phyloP scores from a whole-genome alignment of 2,113 vertebrate species.

The Ranitomeya imitator region DNA sequence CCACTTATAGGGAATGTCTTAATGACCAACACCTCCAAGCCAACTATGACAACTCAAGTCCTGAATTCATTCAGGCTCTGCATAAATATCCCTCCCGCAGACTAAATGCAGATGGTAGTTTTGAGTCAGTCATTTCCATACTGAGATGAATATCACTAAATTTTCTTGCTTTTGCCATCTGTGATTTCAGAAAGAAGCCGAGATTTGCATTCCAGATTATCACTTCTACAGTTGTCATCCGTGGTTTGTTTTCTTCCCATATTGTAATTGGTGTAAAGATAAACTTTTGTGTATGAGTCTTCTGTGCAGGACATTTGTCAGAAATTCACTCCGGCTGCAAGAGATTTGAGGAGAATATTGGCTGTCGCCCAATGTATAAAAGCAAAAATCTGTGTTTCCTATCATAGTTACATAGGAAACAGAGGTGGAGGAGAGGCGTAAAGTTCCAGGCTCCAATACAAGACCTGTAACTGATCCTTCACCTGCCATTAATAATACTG shows the following conservation, averaged over 20 bases:
- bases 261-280: slow-evolving; percentile 17
- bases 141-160: slow-evolving; percentile 37
- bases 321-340: neutral
- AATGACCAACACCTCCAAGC: neutral
- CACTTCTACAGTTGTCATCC: neutral
- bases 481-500: neutral
- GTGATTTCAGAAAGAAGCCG: slow-evolving; percentile 37
- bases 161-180: slow-evolving; percentile 35
- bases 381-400: neutral
- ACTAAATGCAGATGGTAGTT: slow-evolving; percentile 40
- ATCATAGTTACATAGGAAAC: neutral
- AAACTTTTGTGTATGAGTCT: neutral
- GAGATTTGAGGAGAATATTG: neutral
- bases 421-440: neutral
- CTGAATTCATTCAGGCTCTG: neutral
- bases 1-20: neutral
- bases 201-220: slow-evolving; percentile 35
- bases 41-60: neutral
- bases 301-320: neutral
- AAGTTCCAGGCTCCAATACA: neutral
- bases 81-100: slow-evolving; percentile 20
- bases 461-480: neutral
- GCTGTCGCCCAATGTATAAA: neutral
- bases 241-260: slow-evolving; percentile 24
- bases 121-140: slow-evolving; percentile 37